Conservation (phyloP, 2,797 vertebrate species). For the Petrocephalus sullivani region DNA sequence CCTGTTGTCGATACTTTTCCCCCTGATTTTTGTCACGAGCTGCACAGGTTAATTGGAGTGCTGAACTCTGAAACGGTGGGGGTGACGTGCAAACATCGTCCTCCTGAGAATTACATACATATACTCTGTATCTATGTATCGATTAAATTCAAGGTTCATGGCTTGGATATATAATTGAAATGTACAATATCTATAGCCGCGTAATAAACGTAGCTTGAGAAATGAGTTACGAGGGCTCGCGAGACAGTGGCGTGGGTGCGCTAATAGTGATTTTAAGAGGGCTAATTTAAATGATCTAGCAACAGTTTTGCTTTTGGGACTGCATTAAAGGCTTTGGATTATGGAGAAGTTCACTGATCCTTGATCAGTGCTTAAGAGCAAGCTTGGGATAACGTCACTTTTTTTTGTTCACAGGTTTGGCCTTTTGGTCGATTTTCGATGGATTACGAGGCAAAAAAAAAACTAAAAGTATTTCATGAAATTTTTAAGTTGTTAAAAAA, state of each 20-base stretch:
- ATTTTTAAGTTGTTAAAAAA: background rate
- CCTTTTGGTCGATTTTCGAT: background rate
- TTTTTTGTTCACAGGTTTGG: background rate
- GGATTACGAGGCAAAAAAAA: too few species aligned
- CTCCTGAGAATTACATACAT: slow-evolving; percentile 63
- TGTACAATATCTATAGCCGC: slow-evolving; percentile 26
- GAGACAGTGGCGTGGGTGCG: background rate
- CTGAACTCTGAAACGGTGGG: slow-evolving; percentile 76
- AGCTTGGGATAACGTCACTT: background rate
- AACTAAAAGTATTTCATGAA: background rate
- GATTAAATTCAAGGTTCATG: slow-evolving; percentile 62
- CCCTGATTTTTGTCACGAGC: slow-evolving; percentile 72
- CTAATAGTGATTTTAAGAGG: background rate
- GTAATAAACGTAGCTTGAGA: slow-evolving; percentile 28
- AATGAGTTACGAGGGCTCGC: slow-evolving; percentile 2
- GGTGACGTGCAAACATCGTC: slow-evolving; percentile 67
- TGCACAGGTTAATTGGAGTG: slow-evolving; percentile 79
- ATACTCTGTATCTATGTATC: slow-evolving; percentile 64
- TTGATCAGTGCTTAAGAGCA: background rate
- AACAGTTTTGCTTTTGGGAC: background rate
- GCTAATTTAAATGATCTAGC: background rate
- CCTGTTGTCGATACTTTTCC: slow-evolving; percentile 66
- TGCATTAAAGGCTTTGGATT: slow-evolving; percentile 4
- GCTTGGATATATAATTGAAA: slow-evolving; percentile 45
- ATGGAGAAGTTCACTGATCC: slow-evolving; percentile 2